Evolutionary conservation across 1,140 invertebrate genomes (phyloP), one percentile per base, ranked within the genome.

Genomic region (Drosophila willistoni): DNA sequence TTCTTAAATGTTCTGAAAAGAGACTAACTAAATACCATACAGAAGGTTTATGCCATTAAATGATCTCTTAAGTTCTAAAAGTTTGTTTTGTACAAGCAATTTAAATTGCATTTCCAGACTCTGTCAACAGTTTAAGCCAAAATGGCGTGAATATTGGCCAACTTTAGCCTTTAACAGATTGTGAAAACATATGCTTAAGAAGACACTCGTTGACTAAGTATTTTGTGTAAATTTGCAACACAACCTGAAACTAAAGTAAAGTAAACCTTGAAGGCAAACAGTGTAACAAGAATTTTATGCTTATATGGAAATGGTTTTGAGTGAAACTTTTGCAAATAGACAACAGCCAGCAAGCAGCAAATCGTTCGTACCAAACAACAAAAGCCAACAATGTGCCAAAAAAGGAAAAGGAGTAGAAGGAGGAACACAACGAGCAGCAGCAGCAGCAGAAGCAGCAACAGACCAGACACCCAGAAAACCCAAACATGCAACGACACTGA

Each of bases 121-220:
- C 60, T 42, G 61, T 62, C 67, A 76, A 72, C 68, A 75, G 75
- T 79, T 75, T 74, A 80, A 73, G 74, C 66, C 63, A 73, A 71
- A 56, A 86, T 68, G 81, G 36, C 10, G 61, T 77, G 73, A 86
- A 73, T 82, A 75, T 85, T 85, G 60, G 68, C 56, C 64, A 86
- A 86, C 77, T 77, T 71, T 66, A 75, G 71, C 81, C 68, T 71
- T 79, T 81, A 70, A 87, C 73, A 77, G 73, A 77, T 77, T 69
- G 73, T 77, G 66, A 29, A 76, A 77, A 77, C 74, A 77, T 74
- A 77, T 77, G 73, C 61, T 39, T 61, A 61, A 71, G 19, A 19
- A 51, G 1, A 63, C 79, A 59, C 71, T 75, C 64, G 77, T 86
- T 63, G 77, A 85, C 85, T 85, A 57, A 73, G 73, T 62, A 57